These are phyloP conservation scores for Trachelipus rathkii DNA, from an alignment of 1,140 invertebrate species.

Conservation along the genomic window DNA sequence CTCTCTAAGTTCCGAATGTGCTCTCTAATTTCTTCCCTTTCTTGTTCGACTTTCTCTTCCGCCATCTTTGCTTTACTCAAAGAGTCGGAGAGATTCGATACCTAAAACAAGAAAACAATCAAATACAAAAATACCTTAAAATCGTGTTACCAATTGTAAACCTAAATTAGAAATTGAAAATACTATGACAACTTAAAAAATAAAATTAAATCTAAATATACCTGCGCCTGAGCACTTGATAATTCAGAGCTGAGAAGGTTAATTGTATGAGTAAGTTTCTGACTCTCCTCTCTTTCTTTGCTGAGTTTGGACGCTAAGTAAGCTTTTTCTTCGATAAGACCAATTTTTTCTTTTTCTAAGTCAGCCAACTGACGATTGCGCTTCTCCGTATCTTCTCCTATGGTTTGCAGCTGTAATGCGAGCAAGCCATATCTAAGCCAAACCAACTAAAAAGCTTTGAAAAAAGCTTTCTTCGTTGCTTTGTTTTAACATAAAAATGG, in stretches of 20 bases:
- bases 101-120: slow-evolving; percentile 24
- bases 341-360: slow-evolving; percentile 37
- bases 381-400: slow-evolving; percentile 35
- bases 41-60: slow-evolving; percentile 41
- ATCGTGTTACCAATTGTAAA: too few relatives aligned
- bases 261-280: slow-evolving; percentile 41
- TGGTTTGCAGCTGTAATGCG: slow-evolving; percentile 31
- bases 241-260: slow-evolving; percentile 40
- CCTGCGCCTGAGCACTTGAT: slow-evolving; percentile 40
- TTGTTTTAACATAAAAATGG: too few relatives aligned
- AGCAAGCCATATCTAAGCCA: background rate
- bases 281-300: slow-evolving; percentile 39
- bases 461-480: too few relatives aligned
- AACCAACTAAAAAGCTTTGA: too few relatives aligned
- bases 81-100: slow-evolving; percentile 38
- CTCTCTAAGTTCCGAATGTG: slow-evolving; percentile 40
- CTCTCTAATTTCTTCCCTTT: slow-evolving; percentile 39
- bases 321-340: slow-evolving; percentile 35
- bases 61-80: slow-evolving; percentile 40
- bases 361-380: slow-evolving; percentile 31
- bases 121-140: too few relatives aligned
- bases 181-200: too few relatives aligned
- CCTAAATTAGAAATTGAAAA: too few relatives aligned
- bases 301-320: slow-evolving; percentile 35
- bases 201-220: background rate